Evolutionary conservation across 1,140 invertebrate genomes (phyloP), one percentile per base, ranked within the genome.

Genomic region (Cryptotermes secundus): DNA sequence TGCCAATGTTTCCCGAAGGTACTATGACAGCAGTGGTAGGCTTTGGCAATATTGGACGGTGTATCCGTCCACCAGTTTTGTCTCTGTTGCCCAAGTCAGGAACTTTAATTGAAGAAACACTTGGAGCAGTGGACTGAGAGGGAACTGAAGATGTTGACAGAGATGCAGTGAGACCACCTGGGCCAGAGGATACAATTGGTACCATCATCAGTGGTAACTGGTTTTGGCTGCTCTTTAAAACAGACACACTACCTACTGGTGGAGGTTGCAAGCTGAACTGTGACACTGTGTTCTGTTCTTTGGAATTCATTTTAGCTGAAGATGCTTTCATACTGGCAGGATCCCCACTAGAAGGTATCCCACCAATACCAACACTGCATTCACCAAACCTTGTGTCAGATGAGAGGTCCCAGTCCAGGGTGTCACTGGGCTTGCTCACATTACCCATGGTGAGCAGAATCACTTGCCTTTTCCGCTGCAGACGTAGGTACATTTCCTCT

Each of bases 401-500:
- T 31, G 65, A 31, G 16, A 83, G 26, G 34, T 85, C 84, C 84
- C 84, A 85, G 65, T 84, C 49, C 3, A 34, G 34, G 7, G 36
- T 34, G 35, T 79, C 49, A 26, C 81, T 38, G 45, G 45, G 45
- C 36, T 59, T 82, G 26, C 79, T 34, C 6, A 34, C 80, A 84
- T 59, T 80, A 84, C 82, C 85, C 83, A 81, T 42, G 86, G 90
- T 90, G 35, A 89, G 89, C 83, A 87, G 88, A 85, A 93, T 87
- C 12, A 95, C 91, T 86, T 95, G 93, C 86, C 93, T 92, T 85
- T 93, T 92, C 82, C 95, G 91, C 84, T 94, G 89, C 7, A 96
- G 89, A 84, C 95, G 89, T 26, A 94, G 88, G 82, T 95, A 90
- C 26, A 95, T 93, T 87, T 96, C 95, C 88, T 97, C 95, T 89